phyloP scores from a whole-genome alignment of 2,888 invertebrate species.

The Dynastes hyllus region DNA sequence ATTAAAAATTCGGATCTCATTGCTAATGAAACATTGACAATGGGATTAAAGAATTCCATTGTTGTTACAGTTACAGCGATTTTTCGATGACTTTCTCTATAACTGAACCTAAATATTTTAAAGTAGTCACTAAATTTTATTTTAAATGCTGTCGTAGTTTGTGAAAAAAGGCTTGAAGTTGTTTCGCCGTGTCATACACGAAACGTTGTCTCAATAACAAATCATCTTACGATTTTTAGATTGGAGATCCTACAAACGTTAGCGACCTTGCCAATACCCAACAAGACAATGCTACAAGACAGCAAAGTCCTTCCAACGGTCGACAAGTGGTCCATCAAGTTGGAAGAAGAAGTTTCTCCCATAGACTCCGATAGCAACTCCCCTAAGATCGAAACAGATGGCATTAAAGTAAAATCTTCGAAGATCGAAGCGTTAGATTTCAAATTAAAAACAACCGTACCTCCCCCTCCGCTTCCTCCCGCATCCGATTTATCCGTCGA shows the following conservation, averaged over 20 bases:
- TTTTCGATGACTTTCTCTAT: too few species aligned
- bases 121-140: too few species aligned
- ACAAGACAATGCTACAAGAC: conserved; percentile 94
- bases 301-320: conserved; percentile 91
- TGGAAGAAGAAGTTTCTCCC: conserved; percentile 68
- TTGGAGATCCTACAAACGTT: conserved; percentile 86
- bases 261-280: conserved; percentile 90
- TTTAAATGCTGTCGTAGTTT: too few species aligned
- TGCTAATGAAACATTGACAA: too few species aligned
- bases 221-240: conserved; percentile 69
- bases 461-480: conserved; percentile 52
- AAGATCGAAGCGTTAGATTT: conserved; percentile 27
- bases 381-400: conserved; percentile 61
- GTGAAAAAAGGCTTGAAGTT: neutral
- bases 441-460: conserved; percentile 18
- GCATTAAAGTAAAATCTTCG: neutral
- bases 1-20: too few species aligned
- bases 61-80: too few species aligned
- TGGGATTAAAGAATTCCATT: too few species aligned
- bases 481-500: conserved; percentile 50
- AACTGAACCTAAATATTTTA: too few species aligned
- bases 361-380: conserved; percentile 69
- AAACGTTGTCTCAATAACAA: too few species aligned
- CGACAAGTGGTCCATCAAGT: conserved; percentile 83
- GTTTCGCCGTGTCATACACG: neutral